Conservation (phyloP, 2,113 vertebrate genomes). For the Panthera tigris region DNA sequence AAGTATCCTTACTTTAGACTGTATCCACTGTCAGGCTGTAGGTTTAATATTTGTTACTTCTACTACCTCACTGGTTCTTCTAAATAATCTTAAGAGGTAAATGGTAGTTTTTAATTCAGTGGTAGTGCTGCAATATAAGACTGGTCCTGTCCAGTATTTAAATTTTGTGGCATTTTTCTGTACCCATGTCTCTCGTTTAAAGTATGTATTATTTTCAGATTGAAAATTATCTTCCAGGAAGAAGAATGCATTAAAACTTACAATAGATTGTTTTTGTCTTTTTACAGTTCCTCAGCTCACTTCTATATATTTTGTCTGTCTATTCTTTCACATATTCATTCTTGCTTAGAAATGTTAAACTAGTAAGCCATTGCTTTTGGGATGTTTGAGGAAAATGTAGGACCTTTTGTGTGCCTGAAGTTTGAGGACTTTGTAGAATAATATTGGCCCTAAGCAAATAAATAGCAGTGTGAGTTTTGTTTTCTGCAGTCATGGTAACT, state of each 20-base stretch:
- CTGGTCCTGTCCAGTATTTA: background rate
- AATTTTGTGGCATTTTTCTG: background rate
- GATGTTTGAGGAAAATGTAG: constrained; percentile 47
- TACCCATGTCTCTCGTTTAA: background rate
- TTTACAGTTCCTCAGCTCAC: background rate
- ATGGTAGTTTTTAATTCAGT: background rate
- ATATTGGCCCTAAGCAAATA: constrained; percentile 41
- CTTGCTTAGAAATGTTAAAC: constrained; percentile 47
- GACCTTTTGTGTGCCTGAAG: constrained; percentile 37
- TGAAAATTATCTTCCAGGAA: constrained; percentile 10
- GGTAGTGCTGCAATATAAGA: background rate
- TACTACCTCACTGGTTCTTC: background rate
- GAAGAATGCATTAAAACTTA: constrained; percentile 21
- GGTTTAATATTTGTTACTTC: constrained; percentile 22
- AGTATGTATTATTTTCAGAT: constrained; percentile 17
- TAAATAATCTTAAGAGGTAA: background rate
- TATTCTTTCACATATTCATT: background rate
- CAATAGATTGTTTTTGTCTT: constrained; percentile 7
- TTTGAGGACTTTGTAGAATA: constrained; percentile 52
- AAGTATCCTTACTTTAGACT: background rate
- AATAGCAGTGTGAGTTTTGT: constrained; percentile 56
- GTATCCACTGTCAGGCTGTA: background rate
- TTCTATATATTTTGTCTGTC: background rate
- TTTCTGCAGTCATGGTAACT: constrained; percentile 69
- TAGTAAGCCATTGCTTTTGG: constrained; percentile 25